Evolutionary conservation across 2,888 invertebrate species (phyloP).

Genomic region (Blastobasis adustella): DNA sequence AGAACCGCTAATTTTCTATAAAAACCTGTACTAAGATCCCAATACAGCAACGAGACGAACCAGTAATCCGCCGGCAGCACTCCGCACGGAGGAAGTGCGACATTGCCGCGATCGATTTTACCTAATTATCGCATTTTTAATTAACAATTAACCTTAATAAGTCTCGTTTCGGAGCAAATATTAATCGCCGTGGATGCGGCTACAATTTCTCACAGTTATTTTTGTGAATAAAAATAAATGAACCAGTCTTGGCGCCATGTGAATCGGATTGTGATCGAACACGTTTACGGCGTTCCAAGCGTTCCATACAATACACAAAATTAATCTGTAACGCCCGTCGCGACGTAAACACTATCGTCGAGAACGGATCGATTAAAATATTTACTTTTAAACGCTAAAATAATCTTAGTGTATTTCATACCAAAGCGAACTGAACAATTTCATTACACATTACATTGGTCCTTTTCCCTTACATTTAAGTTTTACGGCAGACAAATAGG

Average conservation of each 20-base stretch:
- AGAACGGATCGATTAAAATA: no score
- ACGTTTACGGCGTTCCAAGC: no score
- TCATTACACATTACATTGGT: no score
- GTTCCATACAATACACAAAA: no score
- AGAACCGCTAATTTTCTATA: not conserved
- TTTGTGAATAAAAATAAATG: not conserved
- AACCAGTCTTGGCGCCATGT: not conserved
- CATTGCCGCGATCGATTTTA: not conserved
- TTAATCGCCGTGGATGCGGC: not conserved
- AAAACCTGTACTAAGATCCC: not conserved
- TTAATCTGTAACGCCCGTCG: no score
- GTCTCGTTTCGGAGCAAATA: not conserved
- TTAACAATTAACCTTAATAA: not conserved
- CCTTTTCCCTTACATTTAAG: no score
- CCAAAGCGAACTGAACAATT: no score
- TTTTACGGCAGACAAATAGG: no score
- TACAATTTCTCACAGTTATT: not conserved
- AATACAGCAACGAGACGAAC: not conserved
- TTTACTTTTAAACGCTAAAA: no score
- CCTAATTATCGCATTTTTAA: not conserved
- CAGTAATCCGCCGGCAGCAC: not conserved
- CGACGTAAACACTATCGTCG: no score
- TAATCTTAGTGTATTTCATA: no score
- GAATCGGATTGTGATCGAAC: not conserved
- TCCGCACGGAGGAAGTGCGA: not conserved